A percentile compares a stretch with the other conserved stretches of the same genome.
phyloP scores from a whole-genome alignment of 2,113 vertebrate species.

The Martes martes region DNA sequence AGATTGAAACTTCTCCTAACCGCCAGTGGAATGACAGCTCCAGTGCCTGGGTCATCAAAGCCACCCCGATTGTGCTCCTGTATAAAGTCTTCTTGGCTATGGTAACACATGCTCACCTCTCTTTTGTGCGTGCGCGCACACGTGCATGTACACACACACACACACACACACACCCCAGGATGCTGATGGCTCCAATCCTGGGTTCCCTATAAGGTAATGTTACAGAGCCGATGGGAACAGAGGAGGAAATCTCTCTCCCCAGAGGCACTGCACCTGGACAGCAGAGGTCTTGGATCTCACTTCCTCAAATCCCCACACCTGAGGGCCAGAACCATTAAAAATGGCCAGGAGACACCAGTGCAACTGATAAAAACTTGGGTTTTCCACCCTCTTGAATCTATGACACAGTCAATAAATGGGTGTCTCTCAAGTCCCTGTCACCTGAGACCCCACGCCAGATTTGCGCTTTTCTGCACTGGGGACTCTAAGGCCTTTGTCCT shows the following conservation, averaged over 20 bases:
- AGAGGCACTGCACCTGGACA: background rate
- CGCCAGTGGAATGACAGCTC: background rate
- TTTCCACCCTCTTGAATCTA: background rate
- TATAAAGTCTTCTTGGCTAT: background rate
- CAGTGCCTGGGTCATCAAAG: background rate
- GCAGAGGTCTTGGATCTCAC: background rate
- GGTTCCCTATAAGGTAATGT: background rate
- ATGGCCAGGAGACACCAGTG: background rate
- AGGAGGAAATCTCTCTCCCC: background rate
- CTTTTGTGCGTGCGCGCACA: fast-evolving
- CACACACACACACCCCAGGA: background rate
- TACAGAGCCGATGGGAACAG: background rate
- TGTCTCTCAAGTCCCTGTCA: background rate
- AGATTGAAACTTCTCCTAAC: background rate
- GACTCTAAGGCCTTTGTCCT: background rate
- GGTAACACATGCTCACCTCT: background rate
- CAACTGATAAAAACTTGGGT: background rate
- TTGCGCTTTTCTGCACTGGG: background rate
- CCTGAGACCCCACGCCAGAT: background rate
- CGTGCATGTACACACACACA: no score
- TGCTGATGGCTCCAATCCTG: background rate
- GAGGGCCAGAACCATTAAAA: background rate
- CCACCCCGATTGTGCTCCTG: background rate
- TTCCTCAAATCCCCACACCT: background rate
- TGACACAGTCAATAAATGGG: background rate